These are phyloP conservation scores for Megalopta genalis DNA, from an alignment of 1,140 invertebrate genomes.

Conservation along the genomic window DNA sequence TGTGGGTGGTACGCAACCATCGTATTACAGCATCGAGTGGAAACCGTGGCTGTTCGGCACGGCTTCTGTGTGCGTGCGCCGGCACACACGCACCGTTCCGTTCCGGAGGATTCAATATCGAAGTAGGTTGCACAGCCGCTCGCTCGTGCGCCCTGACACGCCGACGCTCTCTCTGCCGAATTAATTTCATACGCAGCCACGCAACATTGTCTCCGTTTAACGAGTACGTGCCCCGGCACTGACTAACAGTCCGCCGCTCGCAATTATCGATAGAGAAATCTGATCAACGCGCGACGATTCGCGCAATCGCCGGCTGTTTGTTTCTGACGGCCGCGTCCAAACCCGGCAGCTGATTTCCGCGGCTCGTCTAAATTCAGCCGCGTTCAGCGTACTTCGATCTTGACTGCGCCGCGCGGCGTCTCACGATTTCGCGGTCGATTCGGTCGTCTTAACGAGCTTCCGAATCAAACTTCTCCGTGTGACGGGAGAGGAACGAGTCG, in stretches of 20 bases:
- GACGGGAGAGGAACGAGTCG: too few species aligned
- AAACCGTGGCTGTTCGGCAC: conserved; percentile 50
- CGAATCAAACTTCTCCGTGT: too few species aligned
- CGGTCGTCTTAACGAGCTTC: too few species aligned
- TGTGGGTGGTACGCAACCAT: conserved; percentile 35
- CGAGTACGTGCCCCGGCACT: conserved; percentile 13
- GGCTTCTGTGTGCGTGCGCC: conserved; percentile 8
- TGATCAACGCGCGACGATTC: not conserved
- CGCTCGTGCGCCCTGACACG: not conserved
- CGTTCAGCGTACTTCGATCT: too few species aligned
- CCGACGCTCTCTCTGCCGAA: conserved; percentile 33
- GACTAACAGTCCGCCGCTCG: not conserved
- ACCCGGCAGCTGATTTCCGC: not conserved
- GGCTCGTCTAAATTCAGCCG: not conserved
- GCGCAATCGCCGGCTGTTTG: not conserved
- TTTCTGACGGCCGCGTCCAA: not conserved
- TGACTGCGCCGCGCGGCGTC: too few species aligned
- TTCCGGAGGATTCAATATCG: conserved; percentile 35
- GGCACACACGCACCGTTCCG: not conserved
- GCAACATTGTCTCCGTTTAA: conserved; percentile 33
- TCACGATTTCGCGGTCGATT: too few species aligned
- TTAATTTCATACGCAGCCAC: conserved; percentile 41
- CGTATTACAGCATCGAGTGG: conserved; percentile 58
- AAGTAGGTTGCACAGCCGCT: conserved; percentile 28
- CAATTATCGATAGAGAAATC: conserved; percentile 4